These are phyloP conservation scores for Carduelis carduelis DNA, from an alignment of 2,797 vertebrate species.

Conservation along the genomic window DNA sequence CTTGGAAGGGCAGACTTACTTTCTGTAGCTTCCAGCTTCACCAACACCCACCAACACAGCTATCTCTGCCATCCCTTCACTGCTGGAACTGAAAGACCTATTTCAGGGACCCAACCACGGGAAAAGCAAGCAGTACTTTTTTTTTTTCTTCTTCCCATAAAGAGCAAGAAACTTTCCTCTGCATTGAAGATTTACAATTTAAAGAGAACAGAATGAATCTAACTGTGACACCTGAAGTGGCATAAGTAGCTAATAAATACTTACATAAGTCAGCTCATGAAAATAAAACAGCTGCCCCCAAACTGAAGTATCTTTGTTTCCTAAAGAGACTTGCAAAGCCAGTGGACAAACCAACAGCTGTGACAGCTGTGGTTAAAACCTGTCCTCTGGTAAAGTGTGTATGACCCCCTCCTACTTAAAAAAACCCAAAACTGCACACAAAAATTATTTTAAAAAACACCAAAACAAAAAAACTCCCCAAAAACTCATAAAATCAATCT, in stretches of 20 bases:
- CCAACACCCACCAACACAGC: background rate
- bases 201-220: background rate
- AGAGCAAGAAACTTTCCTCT: background rate
- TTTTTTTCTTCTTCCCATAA: background rate
- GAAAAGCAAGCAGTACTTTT: background rate
- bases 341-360: background rate
- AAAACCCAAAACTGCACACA: background rate
- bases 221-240: background rate
- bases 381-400: background rate
- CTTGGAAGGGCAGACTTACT: background rate
- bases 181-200: background rate
- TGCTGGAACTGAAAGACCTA: background rate
- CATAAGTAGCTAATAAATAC: background rate
- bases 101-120: background rate
- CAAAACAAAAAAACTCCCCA: background rate
- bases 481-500: background rate
- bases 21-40: background rate
- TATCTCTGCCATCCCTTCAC: background rate
- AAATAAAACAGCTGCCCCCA: background rate
- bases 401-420: background rate
- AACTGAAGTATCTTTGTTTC: background rate
- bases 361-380: background rate
- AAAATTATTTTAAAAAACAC: background rate
- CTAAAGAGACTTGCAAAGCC: background rate
- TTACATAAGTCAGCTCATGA: background rate